These are phyloP conservation scores for Excalfactoria chinensis DNA, from an alignment of 2,113 vertebrate genomes.

Conservation along the genomic window DNA sequence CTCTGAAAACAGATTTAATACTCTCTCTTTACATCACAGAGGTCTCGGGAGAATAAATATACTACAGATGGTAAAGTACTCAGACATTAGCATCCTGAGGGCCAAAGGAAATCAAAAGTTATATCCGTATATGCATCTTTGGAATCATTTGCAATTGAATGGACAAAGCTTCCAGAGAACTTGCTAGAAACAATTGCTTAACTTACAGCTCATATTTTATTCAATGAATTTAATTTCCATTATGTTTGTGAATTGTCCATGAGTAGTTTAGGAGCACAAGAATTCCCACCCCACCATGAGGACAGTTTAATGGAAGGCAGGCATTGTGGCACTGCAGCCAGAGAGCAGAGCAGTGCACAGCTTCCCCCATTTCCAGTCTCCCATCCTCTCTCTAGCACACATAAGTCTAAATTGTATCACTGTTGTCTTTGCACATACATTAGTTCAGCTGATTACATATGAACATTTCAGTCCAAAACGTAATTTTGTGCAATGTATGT, in stretches of 20 bases:
- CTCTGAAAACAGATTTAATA: slow-evolving; percentile 40
- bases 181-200: slow-evolving; percentile 30
- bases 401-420: not conserved
- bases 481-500: not conserved
- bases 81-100: not conserved
- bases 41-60: slow-evolving; percentile 41
- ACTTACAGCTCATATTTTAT: slow-evolving; percentile 41
- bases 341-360: not conserved
- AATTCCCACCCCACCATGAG: slow-evolving; percentile 28
- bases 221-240: slow-evolving; percentile 49
- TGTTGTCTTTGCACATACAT: not conserved
- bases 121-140: slow-evolving; percentile 32
- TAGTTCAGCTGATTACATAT: not conserved
- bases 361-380: not conserved
- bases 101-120: slow-evolving; percentile 53
- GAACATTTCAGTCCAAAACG: not conserved
- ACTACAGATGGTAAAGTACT: slow-evolving; percentile 51
- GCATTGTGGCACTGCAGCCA: not conserved
- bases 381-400: not conserved
- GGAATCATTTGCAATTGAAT: slow-evolving; percentile 11
- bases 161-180: slow-evolving; percentile 20
- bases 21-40: slow-evolving; percentile 3
- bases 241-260: slow-evolving; percentile 34
- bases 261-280: slow-evolving; percentile 21
- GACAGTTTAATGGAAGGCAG: slow-evolving; percentile 19